These are phyloP conservation scores for Drosophila cognata DNA, from an alignment of 2,888 invertebrate genomes.

Conservation along the genomic window DNA sequence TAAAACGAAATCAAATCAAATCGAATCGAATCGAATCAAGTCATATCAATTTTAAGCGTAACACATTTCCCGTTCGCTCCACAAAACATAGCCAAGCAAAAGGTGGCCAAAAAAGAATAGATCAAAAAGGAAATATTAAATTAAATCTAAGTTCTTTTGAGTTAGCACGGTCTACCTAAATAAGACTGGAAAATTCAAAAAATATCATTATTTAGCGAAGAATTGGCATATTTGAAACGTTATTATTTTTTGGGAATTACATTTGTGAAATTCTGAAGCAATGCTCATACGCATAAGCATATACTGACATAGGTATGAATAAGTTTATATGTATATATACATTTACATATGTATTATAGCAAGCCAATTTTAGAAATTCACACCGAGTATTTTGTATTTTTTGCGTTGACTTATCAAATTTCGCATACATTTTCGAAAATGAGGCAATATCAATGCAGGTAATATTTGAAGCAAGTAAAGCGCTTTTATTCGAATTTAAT, in stretches of 20 bases:
- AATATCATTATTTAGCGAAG: background rate
- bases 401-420: background rate
- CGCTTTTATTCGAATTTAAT: background rate
- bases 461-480: background rate
- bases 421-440: no score
- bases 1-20: conserved; percentile 55
- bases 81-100: background rate
- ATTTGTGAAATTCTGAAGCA: background rate
- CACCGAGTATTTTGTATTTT: background rate
- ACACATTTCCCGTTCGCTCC: conserved; percentile 30
- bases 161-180: background rate
- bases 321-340: background rate
- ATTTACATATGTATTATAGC: background rate
- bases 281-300: background rate
- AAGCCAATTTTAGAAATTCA: background rate
- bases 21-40: conserved; percentile 52
- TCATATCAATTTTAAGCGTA: conserved; percentile 46
- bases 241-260: background rate
- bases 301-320: background rate
- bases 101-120: background rate
- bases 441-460: background rate
- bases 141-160: background rate
- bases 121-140: background rate
- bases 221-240: background rate
- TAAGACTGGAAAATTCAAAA: background rate